A percentile compares a stretch with the other conserved stretches of the same genome.
phyloP scores from a whole-genome alignment of 2,113 vertebrate genomes.

The Syngnathus typhle region DNA sequence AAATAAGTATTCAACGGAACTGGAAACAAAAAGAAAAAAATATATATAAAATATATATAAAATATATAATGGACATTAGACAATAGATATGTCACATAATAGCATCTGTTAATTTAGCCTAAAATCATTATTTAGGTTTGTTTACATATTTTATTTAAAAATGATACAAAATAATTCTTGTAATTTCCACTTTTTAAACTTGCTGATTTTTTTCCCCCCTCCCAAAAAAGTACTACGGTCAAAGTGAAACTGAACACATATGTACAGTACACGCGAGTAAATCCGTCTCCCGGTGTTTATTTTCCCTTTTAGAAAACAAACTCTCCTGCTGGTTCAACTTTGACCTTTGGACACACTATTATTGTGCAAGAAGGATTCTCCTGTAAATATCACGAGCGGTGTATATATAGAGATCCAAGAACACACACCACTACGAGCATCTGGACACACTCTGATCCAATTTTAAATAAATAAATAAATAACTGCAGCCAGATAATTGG shows the following conservation, averaged over 20 bases:
- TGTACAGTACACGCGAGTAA: not conserved
- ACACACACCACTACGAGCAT: not conserved
- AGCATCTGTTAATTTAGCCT: too few relatives aligned
- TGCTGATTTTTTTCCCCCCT: too few relatives aligned
- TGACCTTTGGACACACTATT: not conserved
- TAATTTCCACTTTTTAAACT: too few relatives aligned
- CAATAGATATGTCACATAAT: too few relatives aligned
- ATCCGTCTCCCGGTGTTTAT: not conserved
- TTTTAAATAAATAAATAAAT: not conserved
- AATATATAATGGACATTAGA: too few relatives aligned
- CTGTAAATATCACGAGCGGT: not conserved
- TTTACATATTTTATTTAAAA: too few relatives aligned
- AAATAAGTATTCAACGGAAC: too few relatives aligned
- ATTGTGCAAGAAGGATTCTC: not conserved
- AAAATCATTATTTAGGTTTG: too few relatives aligned
- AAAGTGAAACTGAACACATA: not conserved
- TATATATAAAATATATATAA: too few relatives aligned
- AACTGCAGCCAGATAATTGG: conserved; percentile 4
- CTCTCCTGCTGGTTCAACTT: conserved; percentile 1
- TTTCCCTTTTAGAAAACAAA: not conserved
- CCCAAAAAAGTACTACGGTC: not conserved
- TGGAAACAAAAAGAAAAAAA: too few relatives aligned
- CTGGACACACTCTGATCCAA: conserved; percentile 1
- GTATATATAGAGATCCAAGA: not conserved
- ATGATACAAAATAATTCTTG: too few relatives aligned